Base-by-base conservation (phyloP, 2,888 invertebrate species). In the Ceraclea dissimilis region DNA sequence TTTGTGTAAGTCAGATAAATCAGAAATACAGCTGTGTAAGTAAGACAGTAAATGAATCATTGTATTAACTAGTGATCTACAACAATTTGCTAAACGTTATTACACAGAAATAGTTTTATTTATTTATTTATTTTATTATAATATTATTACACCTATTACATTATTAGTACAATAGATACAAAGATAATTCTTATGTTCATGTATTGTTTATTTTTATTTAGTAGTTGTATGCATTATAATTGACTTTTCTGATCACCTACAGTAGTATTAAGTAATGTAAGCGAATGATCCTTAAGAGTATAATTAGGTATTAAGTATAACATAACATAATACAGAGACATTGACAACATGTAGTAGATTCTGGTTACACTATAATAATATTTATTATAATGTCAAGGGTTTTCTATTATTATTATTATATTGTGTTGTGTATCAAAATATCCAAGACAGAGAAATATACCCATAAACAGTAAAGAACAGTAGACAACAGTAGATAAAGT, bases 171-270 rank as follows among this genome's bases (percentile, higher is more conserved):
- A 39, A 16, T 39, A 47, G 19, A 20, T 47, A 47, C 47, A 54
- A 18, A 55, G 46, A 55, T 55, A 46, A 44, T 51, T 54, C 39
- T 39, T 39, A 39, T 5, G 39, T 39, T 39, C 39, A 39, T 13
- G 31, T 31, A 58, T 47, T 46, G 51, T 58, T 49, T 49, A 48
- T 52, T 44, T 58, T 58, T 52, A 55, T 39, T 51, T 52, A 19
- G 56, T 52, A 47, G 49, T 56, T 59, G 52, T 56, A 59, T 53
- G 56, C 55, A 47, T 50, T 61, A 61, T 61, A 61, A 61, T 61
- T 61, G 61, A 61, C 61, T 49, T 61, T 59, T 60, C 57, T 54
- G 46, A 56, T 60, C 61, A 61, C 61, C 61, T 61, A 61, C 59
- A 61, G 11, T 8, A 31, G 2, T 39, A 52, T 50, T 57, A 57